These are phyloP conservation scores for Hetaerina americana DNA, from an alignment of 1,140 invertebrate genomes.

Conservation along the genomic window DNA sequence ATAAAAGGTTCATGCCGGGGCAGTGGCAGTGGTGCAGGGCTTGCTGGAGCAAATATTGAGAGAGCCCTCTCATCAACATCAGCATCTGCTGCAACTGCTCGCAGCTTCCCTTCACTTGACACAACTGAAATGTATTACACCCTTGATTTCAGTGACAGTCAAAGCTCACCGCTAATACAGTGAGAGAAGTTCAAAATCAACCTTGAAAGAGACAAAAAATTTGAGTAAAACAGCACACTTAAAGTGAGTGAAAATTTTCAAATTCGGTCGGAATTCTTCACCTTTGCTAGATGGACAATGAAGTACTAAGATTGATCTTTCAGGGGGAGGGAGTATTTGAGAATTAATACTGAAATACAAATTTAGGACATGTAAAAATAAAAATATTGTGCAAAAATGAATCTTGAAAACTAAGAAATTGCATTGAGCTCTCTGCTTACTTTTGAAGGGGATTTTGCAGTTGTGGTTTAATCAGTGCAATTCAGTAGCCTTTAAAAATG, in stretches of 20 bases:
- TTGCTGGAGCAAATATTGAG: background rate
- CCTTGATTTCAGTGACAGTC: conserved; percentile 54
- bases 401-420: background rate
- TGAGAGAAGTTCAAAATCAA: conserved; percentile 25
- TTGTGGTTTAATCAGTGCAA: too few relatives aligned
- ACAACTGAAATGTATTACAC: conserved; percentile 57
- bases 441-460: too few relatives aligned
- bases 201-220: background rate
- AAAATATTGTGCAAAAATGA: background rate
- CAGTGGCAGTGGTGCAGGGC: background rate
- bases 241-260: background rate
- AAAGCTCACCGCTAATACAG: conserved; percentile 53
- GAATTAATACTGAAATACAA: background rate
- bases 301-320: background rate
- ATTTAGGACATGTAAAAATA: background rate
- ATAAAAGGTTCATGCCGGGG: background rate
- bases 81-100: background rate
- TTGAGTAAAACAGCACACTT: background rate
- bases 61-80: background rate
- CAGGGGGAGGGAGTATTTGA: background rate
- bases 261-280: background rate
- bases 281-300: background rate
- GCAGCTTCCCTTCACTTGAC: conserved; percentile 33
- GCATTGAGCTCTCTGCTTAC: background rate
- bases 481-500: too few relatives aligned